These are phyloP conservation scores for Crax fasciolata DNA, from an alignment of 2,797 vertebrate species.

Conservation along the genomic window DNA sequence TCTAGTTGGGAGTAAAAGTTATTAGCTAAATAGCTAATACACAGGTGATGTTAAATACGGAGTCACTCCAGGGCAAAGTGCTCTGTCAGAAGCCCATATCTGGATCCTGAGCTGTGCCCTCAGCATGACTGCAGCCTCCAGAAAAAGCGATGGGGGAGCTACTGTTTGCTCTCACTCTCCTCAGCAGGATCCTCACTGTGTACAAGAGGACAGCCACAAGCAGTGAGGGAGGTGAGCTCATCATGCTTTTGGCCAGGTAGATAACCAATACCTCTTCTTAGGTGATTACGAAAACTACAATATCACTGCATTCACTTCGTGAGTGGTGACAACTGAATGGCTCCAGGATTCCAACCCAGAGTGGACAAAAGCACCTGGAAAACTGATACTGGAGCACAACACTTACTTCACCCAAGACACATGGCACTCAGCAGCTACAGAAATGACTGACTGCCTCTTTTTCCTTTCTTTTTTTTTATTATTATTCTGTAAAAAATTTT, in stretches of 20 bases:
- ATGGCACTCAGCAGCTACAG: neutral
- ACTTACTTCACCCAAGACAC: neutral
- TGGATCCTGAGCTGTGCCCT: neutral
- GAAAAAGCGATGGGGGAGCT: neutral
- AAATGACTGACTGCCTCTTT: neutral
- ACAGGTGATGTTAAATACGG: neutral
- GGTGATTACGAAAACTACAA: neutral
- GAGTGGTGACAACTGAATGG: neutral
- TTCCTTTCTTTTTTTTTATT: neutral
- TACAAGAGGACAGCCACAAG: neutral
- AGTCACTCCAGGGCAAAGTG: neutral
- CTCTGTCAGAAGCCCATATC: neutral
- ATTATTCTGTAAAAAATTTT: neutral
- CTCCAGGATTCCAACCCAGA: neutral
- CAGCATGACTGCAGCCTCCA: neutral
- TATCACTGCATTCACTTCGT: neutral
- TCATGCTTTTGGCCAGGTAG: neutral
- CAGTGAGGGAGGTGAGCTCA: neutral
- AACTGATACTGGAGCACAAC: neutral
- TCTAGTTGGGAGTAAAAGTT: neutral
- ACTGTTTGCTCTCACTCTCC: neutral
- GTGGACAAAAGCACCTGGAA: neutral
- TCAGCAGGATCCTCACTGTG: neutral
- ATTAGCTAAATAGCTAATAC: neutral
- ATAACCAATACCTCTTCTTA: neutral